Conservation (phyloP, 2,888 invertebrate species). For the Coelogynopora nodosa region DNA sequence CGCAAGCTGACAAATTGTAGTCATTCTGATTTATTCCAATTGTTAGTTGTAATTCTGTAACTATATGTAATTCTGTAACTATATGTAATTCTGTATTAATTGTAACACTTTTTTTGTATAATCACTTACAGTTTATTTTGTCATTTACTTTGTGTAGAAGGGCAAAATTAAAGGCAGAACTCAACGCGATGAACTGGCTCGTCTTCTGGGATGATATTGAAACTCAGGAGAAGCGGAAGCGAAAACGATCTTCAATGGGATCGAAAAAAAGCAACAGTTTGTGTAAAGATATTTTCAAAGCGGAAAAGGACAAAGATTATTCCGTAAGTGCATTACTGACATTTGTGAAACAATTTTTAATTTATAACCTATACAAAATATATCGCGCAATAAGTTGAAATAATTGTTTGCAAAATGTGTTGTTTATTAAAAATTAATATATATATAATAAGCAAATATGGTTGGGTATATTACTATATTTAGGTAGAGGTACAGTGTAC, state of each 20-base stretch:
- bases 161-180: slow-evolving; percentile 83
- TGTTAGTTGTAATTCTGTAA: too few relatives aligned
- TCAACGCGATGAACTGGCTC: slow-evolving; percentile 94
- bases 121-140: too few relatives aligned
- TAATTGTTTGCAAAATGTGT: too few relatives aligned
- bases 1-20: too few relatives aligned
- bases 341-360: background rate
- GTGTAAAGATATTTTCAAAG: background rate
- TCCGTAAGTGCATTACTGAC: background rate
- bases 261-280: background rate
- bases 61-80: too few relatives aligned
- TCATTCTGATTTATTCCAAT: too few relatives aligned
- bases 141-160: slow-evolving; percentile 66
- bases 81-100: too few relatives aligned
- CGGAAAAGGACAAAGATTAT: background rate
- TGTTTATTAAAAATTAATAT: too few relatives aligned
- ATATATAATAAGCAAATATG: too few relatives aligned
- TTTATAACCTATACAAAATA: background rate
- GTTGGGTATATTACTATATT: too few relatives aligned
- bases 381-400: background rate
- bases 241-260: slow-evolving; percentile 37
- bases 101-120: too few relatives aligned
- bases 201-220: slow-evolving; percentile 73
- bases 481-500: too few relatives aligned
- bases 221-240: slow-evolving; percentile 37